Evolutionary conservation across 1,140 invertebrate species (phyloP), one percentile per base, ranked within the genome.

Genomic region (Tetramorium parvispinum): DNA sequence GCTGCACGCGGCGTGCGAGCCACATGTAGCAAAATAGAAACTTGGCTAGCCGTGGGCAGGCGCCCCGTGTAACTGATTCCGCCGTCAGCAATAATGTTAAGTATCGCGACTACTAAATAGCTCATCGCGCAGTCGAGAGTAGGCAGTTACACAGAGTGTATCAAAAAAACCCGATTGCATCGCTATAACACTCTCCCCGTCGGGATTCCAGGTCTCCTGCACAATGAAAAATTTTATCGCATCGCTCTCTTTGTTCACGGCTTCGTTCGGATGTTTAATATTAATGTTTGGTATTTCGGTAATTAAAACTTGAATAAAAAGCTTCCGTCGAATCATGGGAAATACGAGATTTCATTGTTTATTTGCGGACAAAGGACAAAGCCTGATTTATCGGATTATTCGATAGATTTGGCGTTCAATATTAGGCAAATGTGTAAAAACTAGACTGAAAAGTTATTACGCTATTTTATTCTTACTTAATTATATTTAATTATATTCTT

Each of bases 1-100:
- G 82, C 73, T 88, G 87, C 79, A 85, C 85, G 87, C 75, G 77
- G 43, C 85, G 85, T 66, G 85, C 76, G 85, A 77, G 53, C 18
- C 77, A 55, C 88, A 78, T 86, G 88, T 89, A 89, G 87, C 85
- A 32, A 89, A 89, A 89, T 89, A 89, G 88, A 89, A 89, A 89
- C 88, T 89, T 89, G 77, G 85, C 88, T 83, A 46, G 70, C 13
- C n/a, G 49, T 37, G 4, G 4, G 71, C 89, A 76, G 88, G 88
- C 85, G 79, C 79, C 79, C 79, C 79, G 66, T 59, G 53, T 82
- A 83, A 83, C 79, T n/a, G 79, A 83, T 59, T 75, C 79, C 68
- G 32, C 40, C 79, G 79, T 75, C 79, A 49, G 53, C 79, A 59
- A 59, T 43, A 83, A 73, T 75, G 79, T 59, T 68, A 27, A 73